phyloP scores from a whole-genome alignment of 2,888 invertebrate species.

The Synergus japonicus region DNA sequence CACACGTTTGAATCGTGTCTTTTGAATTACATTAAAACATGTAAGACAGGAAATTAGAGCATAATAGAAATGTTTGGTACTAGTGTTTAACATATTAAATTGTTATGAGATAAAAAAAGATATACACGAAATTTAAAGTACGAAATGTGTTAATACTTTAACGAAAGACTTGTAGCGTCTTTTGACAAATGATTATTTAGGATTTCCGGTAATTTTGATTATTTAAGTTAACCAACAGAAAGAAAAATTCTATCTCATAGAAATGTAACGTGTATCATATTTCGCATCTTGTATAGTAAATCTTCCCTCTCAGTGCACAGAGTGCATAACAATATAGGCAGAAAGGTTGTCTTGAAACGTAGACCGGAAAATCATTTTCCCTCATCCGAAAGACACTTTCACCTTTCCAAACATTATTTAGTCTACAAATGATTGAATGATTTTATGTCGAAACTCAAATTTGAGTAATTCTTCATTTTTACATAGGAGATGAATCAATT shows the following conservation, averaged over 20 bases:
- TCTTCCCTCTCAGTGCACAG: slow-evolving; percentile 34
- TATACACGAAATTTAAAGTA: slow-evolving; percentile 17
- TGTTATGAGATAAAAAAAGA: slow-evolving; percentile 28
- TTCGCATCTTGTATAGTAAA: slow-evolving; percentile 39
- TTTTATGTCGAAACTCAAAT: not conserved
- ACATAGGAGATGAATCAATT: not conserved
- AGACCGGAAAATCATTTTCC: slow-evolving; percentile 25
- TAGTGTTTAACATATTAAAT: slow-evolving; percentile 13
- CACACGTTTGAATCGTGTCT: slow-evolving; percentile 47
- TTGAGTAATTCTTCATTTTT: not conserved
- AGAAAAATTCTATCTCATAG: slow-evolving; percentile 1
- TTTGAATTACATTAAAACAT: slow-evolving; percentile 41
- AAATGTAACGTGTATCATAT: slow-evolving; percentile 28
- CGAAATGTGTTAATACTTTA: slow-evolving; percentile 33
- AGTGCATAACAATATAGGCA: slow-evolving; percentile 37
- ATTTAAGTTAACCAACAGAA: not conserved
- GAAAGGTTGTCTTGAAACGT: slow-evolving; percentile 5
- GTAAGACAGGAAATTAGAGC: slow-evolving; percentile 36
- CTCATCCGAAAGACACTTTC: slow-evolving; percentile 11
- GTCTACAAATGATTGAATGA: not conserved
- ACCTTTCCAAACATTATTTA: not conserved
- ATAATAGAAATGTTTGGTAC: slow-evolving; percentile 23
- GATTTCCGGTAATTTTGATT: slow-evolving; percentile 14
- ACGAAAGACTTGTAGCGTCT: not conserved
- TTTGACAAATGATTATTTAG: not conserved